A percentile compares a stretch with the other conserved stretches of the same genome.
Conservation (phyloP, 2,888 invertebrate genomes). For the Chymomyza procnemis region DNA sequence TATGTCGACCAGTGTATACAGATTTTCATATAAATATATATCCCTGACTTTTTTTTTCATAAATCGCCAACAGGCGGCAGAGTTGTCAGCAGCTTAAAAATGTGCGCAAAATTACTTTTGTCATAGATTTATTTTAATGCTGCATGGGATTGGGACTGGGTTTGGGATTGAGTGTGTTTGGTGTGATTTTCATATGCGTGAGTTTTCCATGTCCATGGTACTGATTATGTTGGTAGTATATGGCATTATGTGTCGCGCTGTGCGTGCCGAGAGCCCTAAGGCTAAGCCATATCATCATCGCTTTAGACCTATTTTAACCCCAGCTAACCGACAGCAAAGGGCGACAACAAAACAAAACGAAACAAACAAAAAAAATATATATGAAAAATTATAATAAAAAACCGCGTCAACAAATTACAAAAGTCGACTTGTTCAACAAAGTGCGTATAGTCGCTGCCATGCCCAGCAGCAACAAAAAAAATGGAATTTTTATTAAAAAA, state of each 20-base stretch:
- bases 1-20: too few species aligned
- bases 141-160: conserved; percentile 32
- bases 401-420: conserved; percentile 63
- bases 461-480: conserved; percentile 39
- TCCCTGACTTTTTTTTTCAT: conserved; percentile 11
- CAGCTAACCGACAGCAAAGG: conserved; percentile 40
- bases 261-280: conserved; percentile 34
- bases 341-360: conserved; percentile 22
- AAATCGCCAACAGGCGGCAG: conserved; percentile 47
- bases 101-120: conserved; percentile 67
- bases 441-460: conserved; percentile 66
- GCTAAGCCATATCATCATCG: conserved; percentile 38
- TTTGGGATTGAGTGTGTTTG: conserved; percentile 2
- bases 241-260: background rate
- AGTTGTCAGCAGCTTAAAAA: conserved; percentile 67
- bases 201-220: too few species aligned
- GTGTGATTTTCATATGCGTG: too few species aligned
- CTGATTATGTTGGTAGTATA: too few species aligned
- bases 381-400: conserved; percentile 2
- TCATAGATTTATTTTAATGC: conserved; percentile 31
- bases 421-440: conserved; percentile 62
- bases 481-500: conserved; percentile 59
- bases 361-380: conserved; percentile 21
- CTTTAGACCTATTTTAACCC: conserved; percentile 68
- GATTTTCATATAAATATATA: background rate